Percentiles rank a stretch among this genome's conserved stretches.
Conservation (phyloP, 2,113 vertebrate genomes). For the Centropus unirufus region DNA sequence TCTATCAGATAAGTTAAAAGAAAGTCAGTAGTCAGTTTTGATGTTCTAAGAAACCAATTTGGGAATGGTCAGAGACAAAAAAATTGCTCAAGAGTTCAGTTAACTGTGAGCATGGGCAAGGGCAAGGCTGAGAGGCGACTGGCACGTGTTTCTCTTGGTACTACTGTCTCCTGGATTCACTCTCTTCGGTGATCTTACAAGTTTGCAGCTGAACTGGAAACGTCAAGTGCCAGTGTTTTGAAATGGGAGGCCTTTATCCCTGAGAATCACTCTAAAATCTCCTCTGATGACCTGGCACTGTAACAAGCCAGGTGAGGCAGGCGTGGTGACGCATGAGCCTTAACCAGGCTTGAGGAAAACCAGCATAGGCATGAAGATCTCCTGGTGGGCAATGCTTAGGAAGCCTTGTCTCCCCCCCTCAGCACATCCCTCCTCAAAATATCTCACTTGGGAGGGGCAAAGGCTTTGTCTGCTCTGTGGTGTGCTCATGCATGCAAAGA, state of each 20-base stretch:
- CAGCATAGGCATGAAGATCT: not conserved
- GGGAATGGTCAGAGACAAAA: slow-evolving; percentile 27
- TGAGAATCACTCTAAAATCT: not conserved
- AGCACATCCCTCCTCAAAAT: not conserved
- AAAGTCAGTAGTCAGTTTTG: slow-evolving; percentile 2
- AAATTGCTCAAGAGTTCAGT: not conserved
- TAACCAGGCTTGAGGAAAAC: not conserved
- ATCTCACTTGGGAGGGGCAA: not conserved
- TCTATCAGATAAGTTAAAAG: slow-evolving; percentile 39
- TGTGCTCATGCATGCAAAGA: not conserved
- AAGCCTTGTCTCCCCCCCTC: not conserved
- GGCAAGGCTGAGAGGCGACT: not conserved
- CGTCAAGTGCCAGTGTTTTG: not conserved
- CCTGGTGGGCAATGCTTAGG: not conserved
- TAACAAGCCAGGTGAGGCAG: not conserved
- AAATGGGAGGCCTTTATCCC: not conserved
- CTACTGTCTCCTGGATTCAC: not conserved
- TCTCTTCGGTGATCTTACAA: not conserved
- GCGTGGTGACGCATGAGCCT: not conserved
- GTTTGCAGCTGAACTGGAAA: not conserved
- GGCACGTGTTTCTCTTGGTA: not conserved
- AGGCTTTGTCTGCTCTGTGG: not conserved
- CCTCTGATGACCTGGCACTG: not conserved
- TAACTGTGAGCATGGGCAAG: not conserved
- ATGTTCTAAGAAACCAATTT: slow-evolving; percentile 26